phyloP scores from a whole-genome alignment of 2,888 invertebrate species.

The Ophion slaviceki region DNA sequence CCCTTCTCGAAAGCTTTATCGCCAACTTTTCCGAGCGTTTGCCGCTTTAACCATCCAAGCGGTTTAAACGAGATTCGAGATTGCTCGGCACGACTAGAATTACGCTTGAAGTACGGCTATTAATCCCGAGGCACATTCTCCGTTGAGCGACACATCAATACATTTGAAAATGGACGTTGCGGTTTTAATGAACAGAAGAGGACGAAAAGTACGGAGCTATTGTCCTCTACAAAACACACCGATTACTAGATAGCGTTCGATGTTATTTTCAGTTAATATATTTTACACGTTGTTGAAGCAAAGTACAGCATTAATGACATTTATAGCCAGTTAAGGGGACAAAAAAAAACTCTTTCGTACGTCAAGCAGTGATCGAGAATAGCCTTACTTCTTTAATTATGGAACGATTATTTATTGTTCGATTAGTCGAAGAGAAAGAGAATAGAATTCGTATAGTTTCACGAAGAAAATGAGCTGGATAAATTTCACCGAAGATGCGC shows the following conservation, averaged over 20 bases:
- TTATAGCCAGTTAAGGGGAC: background rate
- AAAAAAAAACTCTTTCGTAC: background rate
- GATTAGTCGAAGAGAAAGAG: background rate
- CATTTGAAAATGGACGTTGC: background rate
- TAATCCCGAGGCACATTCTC: background rate
- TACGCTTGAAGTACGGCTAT: constrained; percentile 1
- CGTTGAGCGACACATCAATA: constrained; percentile 9
- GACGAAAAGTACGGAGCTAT: background rate
- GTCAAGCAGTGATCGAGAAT: background rate
- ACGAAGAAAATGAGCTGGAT: background rate
- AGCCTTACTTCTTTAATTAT: constrained; percentile 21
- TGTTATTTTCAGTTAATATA: background rate
- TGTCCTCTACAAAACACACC: background rate
- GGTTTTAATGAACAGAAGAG: background rate
- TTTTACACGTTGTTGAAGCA: background rate
- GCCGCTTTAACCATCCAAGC: background rate
- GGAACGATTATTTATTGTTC: constrained; percentile 47
- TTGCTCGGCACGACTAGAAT: constrained; percentile 10
- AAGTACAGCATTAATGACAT: background rate
- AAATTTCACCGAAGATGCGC: constrained; percentile 11
- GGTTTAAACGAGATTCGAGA: background rate
- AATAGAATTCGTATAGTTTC: background rate
- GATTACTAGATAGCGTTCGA: background rate
- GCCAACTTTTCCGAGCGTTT: background rate
- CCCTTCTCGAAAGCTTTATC: background rate